Conservation (phyloP, 2,113 vertebrate genomes). For the Polypterus senegalus region DNA sequence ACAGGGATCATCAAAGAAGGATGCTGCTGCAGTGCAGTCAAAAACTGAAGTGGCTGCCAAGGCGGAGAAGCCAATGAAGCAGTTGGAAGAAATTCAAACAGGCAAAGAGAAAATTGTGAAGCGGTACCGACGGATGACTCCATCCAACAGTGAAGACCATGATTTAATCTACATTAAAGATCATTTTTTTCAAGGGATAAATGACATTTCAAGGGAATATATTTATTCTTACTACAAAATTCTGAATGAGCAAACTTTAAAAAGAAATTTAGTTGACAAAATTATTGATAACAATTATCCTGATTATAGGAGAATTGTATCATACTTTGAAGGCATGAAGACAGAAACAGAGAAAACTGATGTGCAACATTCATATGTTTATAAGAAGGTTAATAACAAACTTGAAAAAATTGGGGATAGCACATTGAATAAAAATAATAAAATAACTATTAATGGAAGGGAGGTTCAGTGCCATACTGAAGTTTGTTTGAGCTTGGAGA, state of each 20-base stretch:
- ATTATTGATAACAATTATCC: background rate
- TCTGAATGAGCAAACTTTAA: too few species aligned
- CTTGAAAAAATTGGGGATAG: background rate
- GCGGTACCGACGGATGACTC: background rate
- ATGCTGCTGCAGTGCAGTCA: too few species aligned
- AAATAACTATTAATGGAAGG: background rate
- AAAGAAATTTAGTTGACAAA: background rate
- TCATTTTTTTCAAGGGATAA: too few species aligned
- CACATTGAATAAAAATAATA: background rate
- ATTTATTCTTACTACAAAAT: too few species aligned
- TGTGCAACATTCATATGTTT: background rate
- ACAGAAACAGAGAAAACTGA: background rate
- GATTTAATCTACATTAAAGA: background rate
- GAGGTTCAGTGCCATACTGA: background rate
- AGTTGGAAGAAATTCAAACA: conserved; percentile 4
- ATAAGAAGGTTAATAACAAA: background rate
- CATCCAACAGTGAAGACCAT: background rate
- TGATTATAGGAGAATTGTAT: too few species aligned
- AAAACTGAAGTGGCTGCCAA: background rate
- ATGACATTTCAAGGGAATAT: background rate
- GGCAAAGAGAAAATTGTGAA: background rate
- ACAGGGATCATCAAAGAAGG: too few species aligned
- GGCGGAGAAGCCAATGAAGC: conserved; percentile 7
- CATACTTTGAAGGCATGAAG: background rate
- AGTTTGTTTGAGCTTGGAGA: background rate